Evolutionary conservation across 1,140 invertebrate species (phyloP).

Genomic region (Phenacoccus solenopsis): DNA sequence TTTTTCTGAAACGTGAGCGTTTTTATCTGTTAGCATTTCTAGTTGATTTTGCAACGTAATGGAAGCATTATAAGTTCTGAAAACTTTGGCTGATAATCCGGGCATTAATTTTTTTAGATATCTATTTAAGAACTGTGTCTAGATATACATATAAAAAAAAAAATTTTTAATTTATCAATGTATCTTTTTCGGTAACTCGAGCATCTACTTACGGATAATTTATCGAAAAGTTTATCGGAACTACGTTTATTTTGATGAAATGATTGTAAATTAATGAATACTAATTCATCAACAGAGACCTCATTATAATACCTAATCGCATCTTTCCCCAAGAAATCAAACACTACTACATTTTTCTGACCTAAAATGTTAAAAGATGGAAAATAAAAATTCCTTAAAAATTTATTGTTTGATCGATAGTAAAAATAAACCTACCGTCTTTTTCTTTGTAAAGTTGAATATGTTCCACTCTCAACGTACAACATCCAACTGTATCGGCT

Average conservation of each 20-base stretch:
- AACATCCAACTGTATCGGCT: slow-evolving; percentile 98
- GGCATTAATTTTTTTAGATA: slow-evolving; percentile 97
- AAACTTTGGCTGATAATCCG: slow-evolving; percentile 97
- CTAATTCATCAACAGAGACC: slow-evolving; percentile 92
- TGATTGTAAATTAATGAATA: slow-evolving; percentile 94
- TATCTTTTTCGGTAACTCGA: neutral
- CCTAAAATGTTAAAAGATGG: slow-evolving; percentile 25
- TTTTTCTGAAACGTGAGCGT: slow-evolving; percentile 66
- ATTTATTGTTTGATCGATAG: neutral
- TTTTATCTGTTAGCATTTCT: slow-evolving; percentile 75
- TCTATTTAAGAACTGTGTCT: slow-evolving; percentile 91
- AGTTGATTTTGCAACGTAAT: slow-evolving; percentile 94
- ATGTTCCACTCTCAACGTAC: slow-evolving; percentile 96
- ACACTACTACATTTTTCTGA: slow-evolving; percentile 84
- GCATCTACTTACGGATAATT: slow-evolving; percentile 52
- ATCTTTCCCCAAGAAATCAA: slow-evolving; percentile 95
- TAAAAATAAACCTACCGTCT: slow-evolving; percentile 62
- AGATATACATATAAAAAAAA: slow-evolving; percentile 4
- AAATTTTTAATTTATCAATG: neutral
- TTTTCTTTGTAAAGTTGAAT: slow-evolving; percentile 93
- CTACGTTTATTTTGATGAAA: slow-evolving; percentile 95
- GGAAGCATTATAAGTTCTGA: slow-evolving; percentile 99
- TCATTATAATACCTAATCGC: slow-evolving; percentile 95
- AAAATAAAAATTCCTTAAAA: slow-evolving; percentile 4
- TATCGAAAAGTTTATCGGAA: slow-evolving; percentile 95